Percentiles rank a stretch among this genome's conserved stretches.
phyloP scores from a whole-genome alignment of 2,888 invertebrate genomes.

The Agelastica alni region DNA sequence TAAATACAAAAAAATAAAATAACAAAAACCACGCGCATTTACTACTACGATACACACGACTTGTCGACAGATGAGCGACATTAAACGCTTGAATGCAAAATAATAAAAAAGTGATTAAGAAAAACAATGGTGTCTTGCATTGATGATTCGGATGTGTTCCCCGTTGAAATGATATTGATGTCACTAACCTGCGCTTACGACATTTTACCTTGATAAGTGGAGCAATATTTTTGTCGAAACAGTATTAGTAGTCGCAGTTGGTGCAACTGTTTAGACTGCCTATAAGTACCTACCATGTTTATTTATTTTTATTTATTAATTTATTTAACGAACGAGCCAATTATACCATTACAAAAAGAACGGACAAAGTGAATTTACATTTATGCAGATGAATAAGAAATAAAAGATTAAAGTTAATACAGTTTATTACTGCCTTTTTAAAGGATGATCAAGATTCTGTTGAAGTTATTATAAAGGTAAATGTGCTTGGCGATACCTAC shows the following conservation, averaged over 20 bases:
- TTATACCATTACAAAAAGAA: too few relatives aligned
- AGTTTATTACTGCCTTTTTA: too few relatives aligned
- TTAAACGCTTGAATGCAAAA: slow-evolving; percentile 11
- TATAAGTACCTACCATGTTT: too few relatives aligned
- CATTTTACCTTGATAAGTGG: slow-evolving; percentile 9
- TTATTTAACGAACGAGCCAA: too few relatives aligned
- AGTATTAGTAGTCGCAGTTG: background rate
- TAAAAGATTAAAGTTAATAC: too few relatives aligned
- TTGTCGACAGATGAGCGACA: background rate
- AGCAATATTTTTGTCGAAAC: slow-evolving; percentile 6
- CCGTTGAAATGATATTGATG: slow-evolving; percentile 13
- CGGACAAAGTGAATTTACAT: too few relatives aligned
- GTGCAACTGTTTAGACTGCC: too few relatives aligned
- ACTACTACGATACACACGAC: background rate
- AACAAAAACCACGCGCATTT: slow-evolving; percentile 1
- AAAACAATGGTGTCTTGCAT: slow-evolving; percentile 18
- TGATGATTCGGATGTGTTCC: slow-evolving; percentile 12
- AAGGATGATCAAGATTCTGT: too few relatives aligned
- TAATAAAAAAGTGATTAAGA: slow-evolving; percentile 11
- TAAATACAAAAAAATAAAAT: background rate
- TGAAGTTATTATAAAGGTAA: too few relatives aligned
- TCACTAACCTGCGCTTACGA: slow-evolving; percentile 11
- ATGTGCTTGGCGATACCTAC: too few relatives aligned
- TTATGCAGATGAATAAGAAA: too few relatives aligned
- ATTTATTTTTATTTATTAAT: too few relatives aligned